Base-by-base conservation (phyloP, 2,888 invertebrate genomes). In the Campoletis raptor region DNA sequence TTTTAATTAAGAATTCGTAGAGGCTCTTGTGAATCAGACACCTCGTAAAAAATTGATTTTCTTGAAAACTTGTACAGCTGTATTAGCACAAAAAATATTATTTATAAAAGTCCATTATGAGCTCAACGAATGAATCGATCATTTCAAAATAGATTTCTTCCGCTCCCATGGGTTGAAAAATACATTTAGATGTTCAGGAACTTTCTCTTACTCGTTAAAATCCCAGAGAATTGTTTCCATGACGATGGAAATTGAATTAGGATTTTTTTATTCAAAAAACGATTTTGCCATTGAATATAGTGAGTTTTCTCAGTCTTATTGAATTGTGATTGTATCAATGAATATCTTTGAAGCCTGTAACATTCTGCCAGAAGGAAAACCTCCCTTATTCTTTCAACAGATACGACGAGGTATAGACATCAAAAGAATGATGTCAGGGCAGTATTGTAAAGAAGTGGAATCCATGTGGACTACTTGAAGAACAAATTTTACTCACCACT, bases 401-500 rank as follows among this genome's bases (percentile, higher is more conserved):
- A 30, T 30, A 24, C 30, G 15, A 61, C 6, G 12, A 6, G 30
- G 7, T 30, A 37, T 54, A 7, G 24, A 69, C 30, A 18, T 18
- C 52, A 42, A 48, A 37, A 12, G 18, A 45, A 37, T n/a, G 40
- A 73, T n/a, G 40, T 76, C 21, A 54, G 40, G 45, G 36, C 30
- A 24, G 30, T 69, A 74, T 48, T 74, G 76, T 21, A 45, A 76
- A 69, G 30, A 40, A 24, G 24, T 36, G 57, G 72, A 81, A 57
- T 78, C 21, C 12, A 40, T 64, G 24, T 18, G 48, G 24, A 18
- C 45, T 36, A 52, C 15, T 37, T n/a, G 54, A 37, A 54, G 42
- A 64, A 69, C 69, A 79, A 81, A 77, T 85, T 73, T 79, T 61
- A 92, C 95, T 95, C 93, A 98, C 98, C 98, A 95, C 96, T 97